Percentiles rank a stretch among this genome's conserved stretches.
phyloP scores from a whole-genome alignment of 2,113 vertebrate genomes.

The Barbus barbus region DNA sequence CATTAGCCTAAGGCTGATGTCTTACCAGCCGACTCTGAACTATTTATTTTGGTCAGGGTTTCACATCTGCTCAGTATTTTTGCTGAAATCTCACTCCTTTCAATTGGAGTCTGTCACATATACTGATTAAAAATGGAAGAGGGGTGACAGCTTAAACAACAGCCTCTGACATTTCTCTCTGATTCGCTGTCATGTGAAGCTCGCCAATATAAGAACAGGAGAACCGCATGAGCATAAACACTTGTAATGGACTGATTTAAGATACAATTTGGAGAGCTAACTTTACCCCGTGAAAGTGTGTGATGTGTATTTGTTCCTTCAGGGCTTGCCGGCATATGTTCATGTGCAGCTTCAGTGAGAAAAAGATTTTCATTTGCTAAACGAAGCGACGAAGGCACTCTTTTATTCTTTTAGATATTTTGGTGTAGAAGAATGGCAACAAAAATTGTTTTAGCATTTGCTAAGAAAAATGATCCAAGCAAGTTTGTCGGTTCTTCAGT shows the following conservation, averaged over 20 bases:
- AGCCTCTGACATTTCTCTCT: background rate
- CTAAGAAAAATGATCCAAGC: background rate
- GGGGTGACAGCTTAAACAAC: conserved; percentile 4
- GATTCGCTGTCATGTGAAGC: background rate
- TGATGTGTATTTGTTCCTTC: background rate
- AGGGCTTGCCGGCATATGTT: background rate
- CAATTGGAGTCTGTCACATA: background rate
- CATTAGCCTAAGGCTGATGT: background rate
- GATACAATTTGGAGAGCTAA: background rate
- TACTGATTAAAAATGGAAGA: background rate
- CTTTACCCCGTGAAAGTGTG: background rate
- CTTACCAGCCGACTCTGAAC: background rate
- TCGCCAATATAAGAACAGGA: background rate
- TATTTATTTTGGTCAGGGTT: background rate
- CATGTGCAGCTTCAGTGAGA: background rate
- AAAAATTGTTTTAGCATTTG: background rate
- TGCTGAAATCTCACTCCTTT: background rate
- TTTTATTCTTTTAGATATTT: no score
- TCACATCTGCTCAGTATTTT: background rate
- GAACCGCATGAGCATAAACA: background rate
- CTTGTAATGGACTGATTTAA: background rate
- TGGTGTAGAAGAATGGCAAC: background rate
- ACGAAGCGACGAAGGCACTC: no score
- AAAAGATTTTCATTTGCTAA: background rate
- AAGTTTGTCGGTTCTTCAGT: background rate